A percentile compares a stretch with the other conserved stretches of the same genome.
These are phyloP conservation scores for Smutsia temminckii DNA, from an alignment of 2,797 vertebrate genomes.

Conservation along the genomic window DNA sequence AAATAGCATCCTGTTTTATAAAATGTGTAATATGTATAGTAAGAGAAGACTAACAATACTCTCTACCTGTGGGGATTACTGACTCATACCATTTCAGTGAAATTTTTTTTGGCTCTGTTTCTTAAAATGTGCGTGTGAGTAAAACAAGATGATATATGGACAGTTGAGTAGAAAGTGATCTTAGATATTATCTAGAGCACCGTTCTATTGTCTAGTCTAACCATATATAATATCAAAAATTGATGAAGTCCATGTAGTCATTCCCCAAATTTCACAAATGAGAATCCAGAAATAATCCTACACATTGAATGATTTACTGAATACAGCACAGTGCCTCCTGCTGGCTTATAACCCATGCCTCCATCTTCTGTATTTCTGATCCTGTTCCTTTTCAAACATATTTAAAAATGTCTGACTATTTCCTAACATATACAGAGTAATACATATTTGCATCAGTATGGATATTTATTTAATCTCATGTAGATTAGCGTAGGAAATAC, in stretches of 20 bases:
- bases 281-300: neutral
- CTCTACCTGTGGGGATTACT: neutral
- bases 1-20: neutral
- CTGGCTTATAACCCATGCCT: neutral
- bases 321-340: neutral
- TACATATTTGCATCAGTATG: neutral
- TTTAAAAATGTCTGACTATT: neutral
- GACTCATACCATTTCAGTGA: neutral
- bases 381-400: neutral
- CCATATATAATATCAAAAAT: neutral
- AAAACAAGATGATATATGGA: neutral
- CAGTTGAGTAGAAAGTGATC: neutral
- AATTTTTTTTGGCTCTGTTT: neutral
- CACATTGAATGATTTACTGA: neutral
- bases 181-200: neutral
- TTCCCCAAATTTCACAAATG: neutral
- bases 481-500: neutral
- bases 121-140: neutral
- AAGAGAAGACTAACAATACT: neutral
- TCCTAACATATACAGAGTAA: neutral
- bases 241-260: neutral
- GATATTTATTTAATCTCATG: neutral
- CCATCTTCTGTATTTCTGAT: neutral
- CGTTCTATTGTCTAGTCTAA: neutral
- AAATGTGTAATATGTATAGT: neutral